Conservation (phyloP, 2,888 invertebrate species). For the Pseudanteris insignis region DNA sequence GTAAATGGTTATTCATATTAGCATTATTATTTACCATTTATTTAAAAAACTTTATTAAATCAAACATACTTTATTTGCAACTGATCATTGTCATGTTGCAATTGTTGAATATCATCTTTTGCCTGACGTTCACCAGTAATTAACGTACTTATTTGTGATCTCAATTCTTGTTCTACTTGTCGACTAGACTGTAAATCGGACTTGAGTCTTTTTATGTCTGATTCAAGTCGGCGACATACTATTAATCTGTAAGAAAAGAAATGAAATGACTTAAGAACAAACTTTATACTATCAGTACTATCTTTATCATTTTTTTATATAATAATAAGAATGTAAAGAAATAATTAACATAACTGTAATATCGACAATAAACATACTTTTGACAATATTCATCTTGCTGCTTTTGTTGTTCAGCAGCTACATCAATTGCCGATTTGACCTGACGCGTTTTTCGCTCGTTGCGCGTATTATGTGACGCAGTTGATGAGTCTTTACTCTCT, state of each 20-base stretch:
- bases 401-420: slow-evolving; percentile 62
- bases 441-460: slow-evolving; percentile 65
- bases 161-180: slow-evolving; percentile 76
- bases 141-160: slow-evolving; percentile 74
- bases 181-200: slow-evolving; percentile 79
- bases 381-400: slow-evolving; percentile 68
- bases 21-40: too few relatives aligned
- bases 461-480: slow-evolving; percentile 59
- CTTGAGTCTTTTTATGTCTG: slow-evolving; percentile 77
- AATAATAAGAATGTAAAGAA: too few relatives aligned
- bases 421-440: slow-evolving; percentile 63
- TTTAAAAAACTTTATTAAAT: background rate
- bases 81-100: slow-evolving; percentile 88
- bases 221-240: slow-evolving; percentile 73
- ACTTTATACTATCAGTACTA: too few relatives aligned
- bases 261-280: too few relatives aligned
- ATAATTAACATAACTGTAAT: too few relatives aligned
- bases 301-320: too few relatives aligned
- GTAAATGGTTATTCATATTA: too few relatives aligned
- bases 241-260: slow-evolving; percentile 54
- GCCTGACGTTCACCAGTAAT: slow-evolving; percentile 75
- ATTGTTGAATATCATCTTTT: slow-evolving; percentile 77
- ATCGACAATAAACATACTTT: slow-evolving; percentile 58
- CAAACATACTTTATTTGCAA: slow-evolving; percentile 81
- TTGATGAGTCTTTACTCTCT: slow-evolving; percentile 62